Base-by-base conservation (phyloP, 2,113 vertebrate genomes). In the Argyrosomus japonicus region DNA sequence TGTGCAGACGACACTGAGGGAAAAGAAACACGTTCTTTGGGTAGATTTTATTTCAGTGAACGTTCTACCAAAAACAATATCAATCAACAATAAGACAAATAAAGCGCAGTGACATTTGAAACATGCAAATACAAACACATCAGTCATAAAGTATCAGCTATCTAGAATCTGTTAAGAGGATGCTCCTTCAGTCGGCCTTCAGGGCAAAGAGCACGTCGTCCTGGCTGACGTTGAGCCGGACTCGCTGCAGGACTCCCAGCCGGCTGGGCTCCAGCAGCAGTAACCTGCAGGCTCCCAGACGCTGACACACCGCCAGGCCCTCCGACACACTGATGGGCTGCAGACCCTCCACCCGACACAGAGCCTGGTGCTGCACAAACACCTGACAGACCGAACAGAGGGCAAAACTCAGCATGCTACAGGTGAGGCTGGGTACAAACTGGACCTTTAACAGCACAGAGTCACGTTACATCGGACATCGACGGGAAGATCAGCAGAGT, bases 191-290 rank as follows among this genome's bases (percentile, higher is more conserved):
- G 43, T 96, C 95, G 0, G 95, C 93, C 89, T 96, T 97, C 71
- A 99, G 94, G 0, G 97, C 98, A 6, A 95, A 99, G 29, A 98
- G 92, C 36, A 98, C 94, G 27, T 99, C 96, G 0, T 97, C 97
- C 90, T 97, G 97, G 93, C 96, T 98, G 67, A 98, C 83, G 3
- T 99, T 99, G 58, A 99, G 96, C 12, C 98, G 94, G 69, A 99
- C 94, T 0, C 96, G 93, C 87, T 95, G 93, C 6, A 97, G 94
- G 14, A 99, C 68, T 7, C 97, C 98, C 11, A 97, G 95, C 8
- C 63, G 95, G 68, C 96, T 96, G 54, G 96, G 69, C 68, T 98
- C 98, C 77, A 97, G 64, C 4, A 99, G 96, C 76, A 99, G 93
- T 0, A 99, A 88, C 64, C 97, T 95, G 84, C 95, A 97, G 71